phyloP scores from a whole-genome alignment of 2,113 vertebrate species.

The Hippoglossus stenolepis region DNA sequence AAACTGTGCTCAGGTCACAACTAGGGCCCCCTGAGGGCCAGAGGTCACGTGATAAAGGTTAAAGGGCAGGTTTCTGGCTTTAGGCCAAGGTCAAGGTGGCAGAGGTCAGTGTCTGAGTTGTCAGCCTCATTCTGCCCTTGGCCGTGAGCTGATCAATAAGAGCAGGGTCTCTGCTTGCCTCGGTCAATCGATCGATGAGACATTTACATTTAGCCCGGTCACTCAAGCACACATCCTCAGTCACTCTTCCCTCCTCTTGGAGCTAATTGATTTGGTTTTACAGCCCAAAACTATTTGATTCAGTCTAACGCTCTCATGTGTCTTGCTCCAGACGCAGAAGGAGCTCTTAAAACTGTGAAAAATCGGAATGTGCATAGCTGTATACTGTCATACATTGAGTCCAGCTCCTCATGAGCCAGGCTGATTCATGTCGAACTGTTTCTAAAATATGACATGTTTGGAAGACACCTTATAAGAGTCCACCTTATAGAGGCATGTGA shows the following conservation, averaged over 20 bases:
- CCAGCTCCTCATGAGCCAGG: too few species aligned
- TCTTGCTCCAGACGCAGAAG: not conserved
- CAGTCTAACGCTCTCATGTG: not conserved
- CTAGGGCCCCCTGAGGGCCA: constrained; percentile 34
- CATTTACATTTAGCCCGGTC: constrained; percentile 66
- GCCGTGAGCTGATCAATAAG: constrained; percentile 90
- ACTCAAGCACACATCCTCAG: constrained; percentile 9
- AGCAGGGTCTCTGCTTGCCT: constrained; percentile 81
- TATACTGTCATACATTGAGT: too few species aligned
- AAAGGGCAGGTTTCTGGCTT: constrained; percentile 84
- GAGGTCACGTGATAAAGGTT: constrained; percentile 71
- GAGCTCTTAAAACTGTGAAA: not conserved
- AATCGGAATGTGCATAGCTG: too few species aligned
- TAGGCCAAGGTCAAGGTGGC: constrained; percentile 91
- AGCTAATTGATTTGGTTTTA: not conserved
- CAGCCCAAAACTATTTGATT: not conserved
- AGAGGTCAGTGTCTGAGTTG: constrained; percentile 84
- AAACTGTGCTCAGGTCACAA: constrained; percentile 53
- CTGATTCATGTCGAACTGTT: too few species aligned
- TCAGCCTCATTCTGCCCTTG: constrained; percentile 87
- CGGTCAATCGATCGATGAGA: constrained; percentile 78
- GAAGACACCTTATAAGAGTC: too few species aligned
- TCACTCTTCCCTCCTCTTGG: not conserved
- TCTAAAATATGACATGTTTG: too few species aligned
- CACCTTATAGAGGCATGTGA: too few species aligned